Percentiles rank a stretch among this genome's conserved stretches.
Evolutionary conservation across 2,113 vertebrate species (phyloP).

Genomic region (Pteropus alecto): DNA sequence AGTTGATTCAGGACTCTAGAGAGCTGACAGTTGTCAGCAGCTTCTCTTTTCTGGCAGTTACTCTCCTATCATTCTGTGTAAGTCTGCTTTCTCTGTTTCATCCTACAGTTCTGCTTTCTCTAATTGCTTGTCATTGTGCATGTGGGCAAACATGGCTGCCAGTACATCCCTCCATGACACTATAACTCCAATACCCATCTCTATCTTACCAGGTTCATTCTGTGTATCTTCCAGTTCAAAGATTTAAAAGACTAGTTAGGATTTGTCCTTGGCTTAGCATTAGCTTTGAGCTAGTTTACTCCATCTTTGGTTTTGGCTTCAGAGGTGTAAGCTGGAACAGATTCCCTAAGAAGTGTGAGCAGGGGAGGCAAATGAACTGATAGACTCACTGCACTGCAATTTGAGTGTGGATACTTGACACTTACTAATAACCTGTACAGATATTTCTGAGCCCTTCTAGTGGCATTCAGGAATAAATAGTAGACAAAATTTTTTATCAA

Average conservation of each 20-base stretch:
- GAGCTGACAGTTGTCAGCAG: background rate
- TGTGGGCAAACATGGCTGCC: background rate
- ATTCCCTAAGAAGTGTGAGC: background rate
- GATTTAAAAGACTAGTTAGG: background rate
- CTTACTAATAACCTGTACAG: background rate
- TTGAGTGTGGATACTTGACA: background rate
- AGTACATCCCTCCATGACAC: background rate
- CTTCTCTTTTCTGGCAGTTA: background rate
- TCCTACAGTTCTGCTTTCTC: background rate
- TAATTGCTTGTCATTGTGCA: background rate
- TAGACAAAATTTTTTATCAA: background rate
- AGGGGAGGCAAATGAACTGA: background rate
- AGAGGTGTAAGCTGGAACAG: background rate
- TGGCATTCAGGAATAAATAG: background rate
- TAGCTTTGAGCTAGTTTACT: background rate
- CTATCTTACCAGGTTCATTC: background rate
- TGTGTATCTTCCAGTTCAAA: background rate
- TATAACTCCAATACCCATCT: background rate
- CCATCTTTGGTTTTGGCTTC: background rate
- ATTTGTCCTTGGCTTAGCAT: background rate
- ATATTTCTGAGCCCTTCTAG: background rate
- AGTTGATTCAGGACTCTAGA: background rate
- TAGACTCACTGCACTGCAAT: background rate
- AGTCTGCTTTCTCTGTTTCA: background rate
- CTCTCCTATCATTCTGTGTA: background rate